These are phyloP conservation scores for Phortica variegata DNA, from an alignment of 1,140 invertebrate genomes.

Conservation along the genomic window DNA sequence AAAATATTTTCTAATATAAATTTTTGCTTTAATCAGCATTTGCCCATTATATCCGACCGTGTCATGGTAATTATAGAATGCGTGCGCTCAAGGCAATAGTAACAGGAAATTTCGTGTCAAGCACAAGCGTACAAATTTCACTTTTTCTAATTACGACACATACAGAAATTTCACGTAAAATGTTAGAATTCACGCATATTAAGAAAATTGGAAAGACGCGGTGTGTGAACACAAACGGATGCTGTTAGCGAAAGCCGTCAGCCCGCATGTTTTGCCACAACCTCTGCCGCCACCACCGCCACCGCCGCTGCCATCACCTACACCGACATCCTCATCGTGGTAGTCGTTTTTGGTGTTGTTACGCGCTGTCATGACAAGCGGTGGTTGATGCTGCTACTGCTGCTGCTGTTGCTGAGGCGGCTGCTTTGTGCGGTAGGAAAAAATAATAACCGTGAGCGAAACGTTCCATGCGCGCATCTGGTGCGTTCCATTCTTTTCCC, in stretches of 20 bases:
- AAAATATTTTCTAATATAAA: slow-evolving; percentile 1
- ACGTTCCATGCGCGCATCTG: slow-evolving; percentile 36
- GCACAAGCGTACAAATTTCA: slow-evolving; percentile 18
- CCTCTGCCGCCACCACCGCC: slow-evolving; percentile 12
- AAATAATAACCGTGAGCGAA: slow-evolving; percentile 11
- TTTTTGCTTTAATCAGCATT: neutral
- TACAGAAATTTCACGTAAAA: no score
- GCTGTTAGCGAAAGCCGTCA: slow-evolving; percentile 25
- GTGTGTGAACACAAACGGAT: slow-evolving; percentile 46
- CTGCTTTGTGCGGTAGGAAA: neutral
- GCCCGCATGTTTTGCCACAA: slow-evolving; percentile 33
- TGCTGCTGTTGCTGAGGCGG: neutral
- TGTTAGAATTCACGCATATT: slow-evolving; percentile 52
- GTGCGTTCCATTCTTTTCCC: slow-evolving; percentile 23
- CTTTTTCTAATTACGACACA: slow-evolving; percentile 48
- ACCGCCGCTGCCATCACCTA: no score
- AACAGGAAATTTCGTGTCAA: no score
- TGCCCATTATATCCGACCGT: slow-evolving; percentile 15
- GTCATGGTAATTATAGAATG: slow-evolving; percentile 38
- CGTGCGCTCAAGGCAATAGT: slow-evolving; percentile 3
- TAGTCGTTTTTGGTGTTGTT: no score
- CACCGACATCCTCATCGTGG: no score
- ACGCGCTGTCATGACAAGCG: no score
- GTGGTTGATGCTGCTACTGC: slow-evolving; percentile 29
- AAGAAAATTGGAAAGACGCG: slow-evolving; percentile 41